Base-by-base conservation (phyloP, 1,140 invertebrate species). In the Zaprionus kolodkinae region DNA sequence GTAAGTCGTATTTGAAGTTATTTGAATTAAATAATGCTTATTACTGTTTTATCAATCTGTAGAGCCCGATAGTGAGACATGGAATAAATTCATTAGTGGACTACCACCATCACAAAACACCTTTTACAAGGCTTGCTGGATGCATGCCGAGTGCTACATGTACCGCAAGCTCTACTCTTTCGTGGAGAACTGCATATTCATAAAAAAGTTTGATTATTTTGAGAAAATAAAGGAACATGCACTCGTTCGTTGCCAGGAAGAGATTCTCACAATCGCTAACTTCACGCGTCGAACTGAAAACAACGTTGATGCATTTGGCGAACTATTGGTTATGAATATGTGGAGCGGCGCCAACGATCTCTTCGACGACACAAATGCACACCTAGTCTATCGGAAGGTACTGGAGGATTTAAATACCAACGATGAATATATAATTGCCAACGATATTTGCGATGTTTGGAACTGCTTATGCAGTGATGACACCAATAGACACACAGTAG, bases 131-230 rank as follows among this genome's bases (percentile, higher is more conserved):
- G 95, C 96, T 50, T 93, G 95, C 6, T 99, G 97, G 97, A 93
- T 99, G 0, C 96, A 97, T 88, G 94, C 95, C 10, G 98, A 99
- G 93, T 98, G 98, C 87, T 99, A 99, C 88, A 95, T 99, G 93
- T 99, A 99, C 90, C 94, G 98, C 17, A 94, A 95, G 84, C 94
- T 99, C 25, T 93, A 94, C 75, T 96, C 99, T 92, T 95, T 95
- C 55, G 96, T 98, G 91, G 93, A 95, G 80, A 88, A 95, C 55
- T 96, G 94, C 96, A 97, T 94, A 93, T 93, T 92, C 3, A 90
- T 98, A 2, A 93, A 94, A 56, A 89, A 92, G 6, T 97, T 96
- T 84, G 98, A 99, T 94, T 95, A 95, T 30, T 99, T 98, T 93
- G 92, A 92, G 56, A 94, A 94, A 12, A 95, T 96, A 87, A 99